phyloP scores from a whole-genome alignment of 2,797 vertebrate species.

The Benthosema pterotum region DNA sequence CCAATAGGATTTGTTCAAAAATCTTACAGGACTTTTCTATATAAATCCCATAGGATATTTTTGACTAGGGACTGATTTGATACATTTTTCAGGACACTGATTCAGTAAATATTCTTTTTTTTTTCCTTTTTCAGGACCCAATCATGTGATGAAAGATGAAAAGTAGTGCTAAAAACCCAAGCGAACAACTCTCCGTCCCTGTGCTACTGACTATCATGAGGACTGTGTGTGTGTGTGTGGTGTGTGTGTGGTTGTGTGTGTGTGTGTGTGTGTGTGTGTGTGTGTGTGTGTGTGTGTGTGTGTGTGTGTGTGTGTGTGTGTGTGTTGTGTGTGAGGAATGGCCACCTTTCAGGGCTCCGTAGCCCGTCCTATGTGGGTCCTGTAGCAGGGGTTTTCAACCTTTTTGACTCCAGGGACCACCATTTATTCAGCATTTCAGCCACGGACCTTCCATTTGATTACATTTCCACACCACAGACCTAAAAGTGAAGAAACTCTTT shows the following conservation, averaged over 20 bases:
- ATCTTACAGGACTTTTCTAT: too few relatives aligned
- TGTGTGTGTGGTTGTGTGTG: slow-evolving; percentile 18
- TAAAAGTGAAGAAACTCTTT: too few relatives aligned
- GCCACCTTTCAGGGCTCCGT: slow-evolving; percentile 26
- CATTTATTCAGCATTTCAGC: too few relatives aligned
- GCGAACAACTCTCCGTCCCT: slow-evolving; percentile 50
- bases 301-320: slow-evolving; percentile 39
- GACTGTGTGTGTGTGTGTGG: slow-evolving; percentile 20
- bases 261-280: slow-evolving; percentile 40
- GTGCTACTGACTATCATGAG: slow-evolving; percentile 48
- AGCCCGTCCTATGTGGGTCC: slow-evolving; percentile 6
- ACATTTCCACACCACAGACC: too few relatives aligned
- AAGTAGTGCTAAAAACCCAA: slow-evolving; percentile 33
- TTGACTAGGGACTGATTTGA: slow-evolving; percentile 7
- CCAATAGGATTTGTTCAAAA: too few relatives aligned
- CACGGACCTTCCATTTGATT: too few relatives aligned
- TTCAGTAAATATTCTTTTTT: not conserved
- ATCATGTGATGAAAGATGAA: slow-evolving; percentile 35
- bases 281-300: slow-evolving; percentile 39
- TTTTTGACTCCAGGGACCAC: too few relatives aligned
- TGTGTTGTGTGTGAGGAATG: slow-evolving; percentile 22
- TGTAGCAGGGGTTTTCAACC: too few relatives aligned
- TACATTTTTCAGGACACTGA: not conserved
- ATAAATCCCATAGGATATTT: too few relatives aligned
- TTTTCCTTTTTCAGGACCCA: slow-evolving; percentile 6